Base-by-base conservation (phyloP, 2,797 vertebrate species). In the Amblyopsis hoosieri region DNA sequence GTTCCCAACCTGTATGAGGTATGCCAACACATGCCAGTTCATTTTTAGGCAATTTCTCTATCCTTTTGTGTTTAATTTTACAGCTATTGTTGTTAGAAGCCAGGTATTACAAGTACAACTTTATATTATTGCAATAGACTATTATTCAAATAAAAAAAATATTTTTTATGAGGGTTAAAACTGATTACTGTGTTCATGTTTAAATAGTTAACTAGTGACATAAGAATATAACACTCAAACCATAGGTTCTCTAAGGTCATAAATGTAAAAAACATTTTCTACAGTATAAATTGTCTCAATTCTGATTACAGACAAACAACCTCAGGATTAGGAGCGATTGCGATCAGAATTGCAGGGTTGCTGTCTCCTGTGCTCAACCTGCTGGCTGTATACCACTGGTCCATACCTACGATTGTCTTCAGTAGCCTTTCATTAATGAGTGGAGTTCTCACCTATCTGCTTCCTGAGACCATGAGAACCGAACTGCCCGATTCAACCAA, bases 1-100 rank as follows among this genome's bases (percentile, higher is more conserved):
- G 64, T 93, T 95, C 74, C 95, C 94, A 46, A 95, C 95, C 0
- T 10, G 93, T 0, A 13, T 95, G 72, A 83, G 93, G 95, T 96
- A 81, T 86, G 84, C 0, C 10, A 29, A 13, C 12, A 29, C 4
- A 23, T 3, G 5, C 3, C 13, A 49, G n/a, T 10, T 12, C 10
- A 17, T 15, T 48, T 58, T 6, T 9, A 10, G 50, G 9, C 15
- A 37, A 8, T 37, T 37, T 6, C 9, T 1, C 9, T 9, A 37
- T 54, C 17, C 11, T 55, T 8, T n/a, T n/a, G 6, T 1, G 13
- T 31, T 11, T 31, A 13, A 13, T 11, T 23, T 0, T 23, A 23
- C 23, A 23, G 23, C 3, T 23, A 23, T 23, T 23, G 23, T 23
- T 23, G 23, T 23, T 37, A 37, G 37, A 37, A 37, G 37, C 37